Evolutionary conservation across 2,888 invertebrate species (phyloP).

Genomic region (Drosophila macrospina): DNA sequence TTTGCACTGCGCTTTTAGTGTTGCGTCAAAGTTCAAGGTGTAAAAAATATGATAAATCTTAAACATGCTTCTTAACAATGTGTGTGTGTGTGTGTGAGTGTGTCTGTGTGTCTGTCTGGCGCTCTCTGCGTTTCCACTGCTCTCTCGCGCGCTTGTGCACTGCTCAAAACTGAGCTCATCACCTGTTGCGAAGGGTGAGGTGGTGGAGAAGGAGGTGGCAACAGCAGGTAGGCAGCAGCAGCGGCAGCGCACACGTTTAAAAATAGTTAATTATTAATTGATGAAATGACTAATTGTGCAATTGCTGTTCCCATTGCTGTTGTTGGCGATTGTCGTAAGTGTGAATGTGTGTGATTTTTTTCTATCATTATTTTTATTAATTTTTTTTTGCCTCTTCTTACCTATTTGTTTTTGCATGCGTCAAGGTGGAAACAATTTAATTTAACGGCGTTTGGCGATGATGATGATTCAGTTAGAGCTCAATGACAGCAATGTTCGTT

Average conservation of each 20-base stretch:
- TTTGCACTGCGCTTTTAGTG: conserved; percentile 48
- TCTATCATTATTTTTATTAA: conserved; percentile 8
- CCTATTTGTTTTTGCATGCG: conserved; percentile 38
- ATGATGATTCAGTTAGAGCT: conserved; percentile 54
- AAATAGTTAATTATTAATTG: conserved; percentile 76
- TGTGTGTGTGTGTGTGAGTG: conserved; percentile 7
- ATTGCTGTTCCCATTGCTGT: conserved; percentile 41
- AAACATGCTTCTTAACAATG: conserved; percentile 35
- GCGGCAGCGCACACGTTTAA: conserved; percentile 50
- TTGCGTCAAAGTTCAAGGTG: conserved; percentile 77
- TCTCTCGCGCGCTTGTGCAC: conserved; percentile 23
- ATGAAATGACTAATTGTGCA: conserved; percentile 71
- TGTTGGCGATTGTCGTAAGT: conserved; percentile 18
- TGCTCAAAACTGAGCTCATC: conserved; percentile 63
- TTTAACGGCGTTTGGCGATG: conserved; percentile 49
- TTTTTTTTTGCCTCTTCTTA: conserved; percentile 11
- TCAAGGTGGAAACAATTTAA: conserved; percentile 55
- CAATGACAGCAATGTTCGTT: conserved; percentile 44
- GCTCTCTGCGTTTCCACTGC: background rate
- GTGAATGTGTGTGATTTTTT: conserved; percentile 43
- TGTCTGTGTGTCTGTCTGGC: conserved; percentile 11
- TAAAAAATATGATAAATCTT: conserved; percentile 60
- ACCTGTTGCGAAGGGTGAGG: conserved; percentile 5
- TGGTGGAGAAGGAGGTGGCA: background rate
- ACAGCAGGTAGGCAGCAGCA: conserved; percentile 6